These are phyloP conservation scores for Gryon sp. DNA, from an alignment of 1,140 invertebrate genomes.

Conservation along the genomic window DNA sequence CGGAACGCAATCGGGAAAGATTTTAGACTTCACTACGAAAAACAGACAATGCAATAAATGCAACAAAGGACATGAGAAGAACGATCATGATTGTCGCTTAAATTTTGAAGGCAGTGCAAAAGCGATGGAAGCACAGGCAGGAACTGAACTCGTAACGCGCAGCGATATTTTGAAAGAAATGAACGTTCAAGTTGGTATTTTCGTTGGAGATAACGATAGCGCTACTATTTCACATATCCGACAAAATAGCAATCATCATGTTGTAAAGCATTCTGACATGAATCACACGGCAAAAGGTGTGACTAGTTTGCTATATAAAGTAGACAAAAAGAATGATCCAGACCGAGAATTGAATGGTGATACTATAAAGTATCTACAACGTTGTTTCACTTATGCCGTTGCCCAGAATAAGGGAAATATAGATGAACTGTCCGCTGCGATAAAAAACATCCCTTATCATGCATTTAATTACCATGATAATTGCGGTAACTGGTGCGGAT, in stretches of 20 bases:
- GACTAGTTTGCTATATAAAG: not conserved
- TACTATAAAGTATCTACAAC: conserved; percentile 29
- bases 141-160: conserved; percentile 4
- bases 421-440: conserved; percentile 3
- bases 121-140: conserved; percentile 18
- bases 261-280: conserved; percentile 28
- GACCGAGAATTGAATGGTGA: conserved; percentile 19
- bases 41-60: conserved; percentile 22
- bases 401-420: conserved; percentile 31
- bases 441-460: conserved; percentile 45
- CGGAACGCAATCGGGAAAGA: conserved; percentile 4
- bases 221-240: conserved; percentile 10
- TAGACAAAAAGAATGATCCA: not conserved
- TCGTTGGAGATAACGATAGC: conserved; percentile 22
- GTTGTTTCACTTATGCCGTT: conserved; percentile 27
- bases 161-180: conserved; percentile 17
- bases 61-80: conserved; percentile 3
- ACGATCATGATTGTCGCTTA: conserved; percentile 26
- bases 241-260: not conserved
- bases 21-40: conserved; percentile 16
- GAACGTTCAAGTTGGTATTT: conserved; percentile 11
- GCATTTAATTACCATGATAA: conserved; percentile 28
- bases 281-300: conserved; percentile 20
- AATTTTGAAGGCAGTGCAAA: conserved; percentile 29
- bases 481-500: conserved; percentile 23